Evolutionary conservation across 2,888 invertebrate genomes (phyloP), one percentile per base, ranked within the genome.

Genomic region (Plutella xylostella): DNA sequence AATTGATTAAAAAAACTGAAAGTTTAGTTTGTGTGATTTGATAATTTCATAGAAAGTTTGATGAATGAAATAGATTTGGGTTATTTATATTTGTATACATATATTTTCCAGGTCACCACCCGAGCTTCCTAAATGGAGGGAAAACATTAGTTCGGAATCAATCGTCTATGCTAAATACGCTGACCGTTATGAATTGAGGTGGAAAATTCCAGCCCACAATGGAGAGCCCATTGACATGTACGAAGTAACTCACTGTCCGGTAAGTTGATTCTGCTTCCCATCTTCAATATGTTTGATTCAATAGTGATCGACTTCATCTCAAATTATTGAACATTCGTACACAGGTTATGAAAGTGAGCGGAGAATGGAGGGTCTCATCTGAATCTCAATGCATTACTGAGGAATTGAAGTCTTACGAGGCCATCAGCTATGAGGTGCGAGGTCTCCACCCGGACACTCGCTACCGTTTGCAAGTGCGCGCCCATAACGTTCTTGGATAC

Each of bases 221-320:
- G 96, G 96, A 7, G 94, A 94, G 73, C 92, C 91, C 20, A 95
- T 96, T 61, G 91, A 93, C 64, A 85, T 85, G 69, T 96, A 95
- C 72, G 87, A 90, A 68, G 87, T 96, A 52, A 89, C 86, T 66
- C 93, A 90, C 72, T 94, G 94, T 69, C 89, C 90, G 65, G 93
- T 94, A 85, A 89, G 74, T 72, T 41, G 15, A 3, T 6, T 17
- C 7, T 3, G 12, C 17, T 17, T 9, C 14, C 17, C 17, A 9
- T 2, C 22, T 25, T 3, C 2, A 4, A 28, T 28, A 15, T 34
- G 9, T 34, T 1, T 17, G 17, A 6, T 34, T 15, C n/a, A 12
- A 6, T 28, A 28, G n/a, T n/a, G 2, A 28, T 12, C 11, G 7
- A 28, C n/a, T 2, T 28, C n/a, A 3, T 28, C 4, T 28, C n/a